Percentiles rank a stretch among this genome's conserved stretches.
Conservation (phyloP, 2,888 invertebrate genomes). For the Nezara viridula region DNA sequence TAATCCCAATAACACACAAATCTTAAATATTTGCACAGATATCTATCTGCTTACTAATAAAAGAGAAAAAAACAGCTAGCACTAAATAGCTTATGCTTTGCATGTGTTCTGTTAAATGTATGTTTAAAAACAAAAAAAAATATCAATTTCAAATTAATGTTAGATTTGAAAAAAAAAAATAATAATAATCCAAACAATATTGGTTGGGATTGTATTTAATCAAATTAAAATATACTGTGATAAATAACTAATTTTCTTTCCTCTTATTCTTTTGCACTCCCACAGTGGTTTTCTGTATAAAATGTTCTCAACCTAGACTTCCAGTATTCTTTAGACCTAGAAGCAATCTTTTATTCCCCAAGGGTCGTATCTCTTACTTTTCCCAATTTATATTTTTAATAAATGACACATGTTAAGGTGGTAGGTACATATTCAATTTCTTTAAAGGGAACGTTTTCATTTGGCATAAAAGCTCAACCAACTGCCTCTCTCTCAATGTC, state of each 20-base stretch:
- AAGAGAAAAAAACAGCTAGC: neutral
- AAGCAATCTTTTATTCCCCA: neutral
- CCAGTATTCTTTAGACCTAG: neutral
- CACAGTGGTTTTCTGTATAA: no score
- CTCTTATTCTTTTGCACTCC: no score
- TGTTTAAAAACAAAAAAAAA: neutral
- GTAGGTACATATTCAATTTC: neutral
- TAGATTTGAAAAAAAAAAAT: neutral
- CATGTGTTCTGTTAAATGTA: neutral
- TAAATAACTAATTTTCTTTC: no score
- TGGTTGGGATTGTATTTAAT: no score
- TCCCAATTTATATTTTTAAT: neutral
- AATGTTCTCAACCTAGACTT: neutral
- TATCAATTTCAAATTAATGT: neutral
- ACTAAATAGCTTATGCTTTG: neutral
- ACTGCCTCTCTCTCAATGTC: neutral
- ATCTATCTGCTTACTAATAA: neutral
- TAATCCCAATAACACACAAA: neutral
- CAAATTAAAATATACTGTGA: no score
- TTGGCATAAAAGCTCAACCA: neutral
- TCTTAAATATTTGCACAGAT: neutral
- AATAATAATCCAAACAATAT: no score
- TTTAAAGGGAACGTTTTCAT: neutral
- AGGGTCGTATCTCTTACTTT: neutral
- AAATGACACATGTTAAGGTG: neutral